These are phyloP conservation scores for Bombycilla garrulus DNA, from an alignment of 2,113 vertebrate species.

Conservation along the genomic window DNA sequence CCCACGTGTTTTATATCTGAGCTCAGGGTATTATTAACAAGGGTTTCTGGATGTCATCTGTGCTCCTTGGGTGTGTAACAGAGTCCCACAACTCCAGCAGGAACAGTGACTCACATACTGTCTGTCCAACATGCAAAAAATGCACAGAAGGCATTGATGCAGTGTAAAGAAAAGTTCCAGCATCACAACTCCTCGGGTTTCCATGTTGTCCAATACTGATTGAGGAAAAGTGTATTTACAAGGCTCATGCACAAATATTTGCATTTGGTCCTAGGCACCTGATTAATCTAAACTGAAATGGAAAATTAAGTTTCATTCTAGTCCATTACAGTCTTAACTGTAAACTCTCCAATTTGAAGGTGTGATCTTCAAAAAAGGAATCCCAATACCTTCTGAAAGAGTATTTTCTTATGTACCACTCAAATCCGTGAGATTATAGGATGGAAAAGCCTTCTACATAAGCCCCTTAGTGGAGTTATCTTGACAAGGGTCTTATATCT, in stretches of 20 bases:
- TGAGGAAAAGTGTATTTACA: neutral
- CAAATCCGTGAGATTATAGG: neutral
- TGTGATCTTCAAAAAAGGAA: neutral
- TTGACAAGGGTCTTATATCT: neutral
- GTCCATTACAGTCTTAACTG: neutral
- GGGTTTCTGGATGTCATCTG: neutral
- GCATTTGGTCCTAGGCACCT: constrained; percentile 63
- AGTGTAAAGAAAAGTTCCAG: neutral
- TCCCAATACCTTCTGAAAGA: neutral
- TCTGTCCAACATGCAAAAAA: neutral
- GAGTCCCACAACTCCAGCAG: neutral
- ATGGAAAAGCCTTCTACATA: neutral
- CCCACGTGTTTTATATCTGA: neutral
- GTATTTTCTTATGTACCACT: neutral
- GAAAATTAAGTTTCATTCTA: neutral
- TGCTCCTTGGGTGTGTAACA: neutral
- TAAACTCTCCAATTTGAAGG: neutral
- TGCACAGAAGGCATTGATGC: neutral
- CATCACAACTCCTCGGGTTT: neutral
- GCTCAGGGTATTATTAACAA: neutral
- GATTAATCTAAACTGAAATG: neutral
- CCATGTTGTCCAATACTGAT: neutral
- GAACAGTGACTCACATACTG: neutral
- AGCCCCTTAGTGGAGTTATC: neutral
- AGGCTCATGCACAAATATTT: neutral